These are phyloP conservation scores for Tetrax tetrax DNA, from an alignment of 2,113 vertebrate genomes.

Conservation along the genomic window DNA sequence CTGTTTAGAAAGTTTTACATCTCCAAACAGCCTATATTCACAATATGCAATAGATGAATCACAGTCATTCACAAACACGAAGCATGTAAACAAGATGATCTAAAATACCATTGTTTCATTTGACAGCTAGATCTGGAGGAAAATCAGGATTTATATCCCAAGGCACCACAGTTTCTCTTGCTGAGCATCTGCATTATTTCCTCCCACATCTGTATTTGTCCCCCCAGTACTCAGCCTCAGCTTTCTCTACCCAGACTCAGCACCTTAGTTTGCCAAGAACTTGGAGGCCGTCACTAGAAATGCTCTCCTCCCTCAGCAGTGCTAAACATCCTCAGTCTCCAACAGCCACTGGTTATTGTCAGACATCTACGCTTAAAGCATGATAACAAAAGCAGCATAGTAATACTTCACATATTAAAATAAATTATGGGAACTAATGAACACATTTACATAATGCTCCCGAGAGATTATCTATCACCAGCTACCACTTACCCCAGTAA, in stretches of 20 bases:
- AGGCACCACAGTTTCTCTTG: background rate
- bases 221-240: background rate
- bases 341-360: background rate
- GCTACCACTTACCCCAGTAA: background rate
- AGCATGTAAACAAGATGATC: background rate
- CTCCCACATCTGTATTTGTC: background rate
- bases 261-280: background rate
- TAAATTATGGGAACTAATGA: background rate
- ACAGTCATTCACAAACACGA: background rate
- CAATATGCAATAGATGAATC: background rate
- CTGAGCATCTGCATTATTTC: background rate
- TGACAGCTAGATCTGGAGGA: background rate
- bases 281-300: background rate
- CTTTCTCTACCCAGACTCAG: background rate
- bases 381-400: background rate
- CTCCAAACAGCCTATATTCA: background rate
- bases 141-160: background rate
- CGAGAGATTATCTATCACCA: background rate
- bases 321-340: background rate
- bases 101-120: background rate
- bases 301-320: background rate
- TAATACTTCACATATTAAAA: background rate
- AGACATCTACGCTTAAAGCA: background rate
- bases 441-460: background rate
- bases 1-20: background rate